Percentiles rank a stretch among this genome's conserved stretches.
These are phyloP conservation scores for Eudemis profundana DNA, from an alignment of 2,888 invertebrate genomes.

Conservation along the genomic window DNA sequence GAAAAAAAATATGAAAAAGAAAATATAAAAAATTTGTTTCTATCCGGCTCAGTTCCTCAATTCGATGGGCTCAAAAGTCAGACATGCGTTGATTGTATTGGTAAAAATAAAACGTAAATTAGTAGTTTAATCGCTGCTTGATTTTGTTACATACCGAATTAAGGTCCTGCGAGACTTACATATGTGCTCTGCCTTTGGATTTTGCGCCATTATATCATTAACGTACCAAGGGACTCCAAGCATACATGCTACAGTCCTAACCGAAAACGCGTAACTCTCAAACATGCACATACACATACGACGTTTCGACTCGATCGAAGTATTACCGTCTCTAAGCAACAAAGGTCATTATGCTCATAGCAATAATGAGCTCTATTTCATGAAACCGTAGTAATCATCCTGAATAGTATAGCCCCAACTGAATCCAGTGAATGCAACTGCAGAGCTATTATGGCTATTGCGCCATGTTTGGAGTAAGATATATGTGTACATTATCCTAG, in stretches of 20 bases:
- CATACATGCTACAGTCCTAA: not conserved
- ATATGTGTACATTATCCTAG: no score
- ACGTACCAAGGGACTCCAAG: no score
- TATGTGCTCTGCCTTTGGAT: no score
- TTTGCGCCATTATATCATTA: not conserved
- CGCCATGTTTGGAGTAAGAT: not conserved
- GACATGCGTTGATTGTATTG: no score
- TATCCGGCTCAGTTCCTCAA: no score
- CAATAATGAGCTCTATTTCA: conserved; percentile 7
- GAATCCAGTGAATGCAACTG: not conserved
- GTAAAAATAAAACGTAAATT: no score
- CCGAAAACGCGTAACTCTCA: not conserved
- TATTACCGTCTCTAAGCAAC: not conserved
- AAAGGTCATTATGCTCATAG: conserved; percentile 6
- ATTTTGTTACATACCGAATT: no score
- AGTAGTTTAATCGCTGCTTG: no score
- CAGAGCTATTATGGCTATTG: not conserved
- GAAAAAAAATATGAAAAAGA: no score
- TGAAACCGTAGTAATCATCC: not conserved
- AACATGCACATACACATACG: not conserved
- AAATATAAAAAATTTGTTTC: no score
- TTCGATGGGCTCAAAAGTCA: no score
- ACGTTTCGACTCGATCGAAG: not conserved
- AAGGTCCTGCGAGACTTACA: no score
- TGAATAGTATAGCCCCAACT: not conserved